phyloP scores from a whole-genome alignment of 2,113 vertebrate genomes.

The Hemiscyllium ocellatum region DNA sequence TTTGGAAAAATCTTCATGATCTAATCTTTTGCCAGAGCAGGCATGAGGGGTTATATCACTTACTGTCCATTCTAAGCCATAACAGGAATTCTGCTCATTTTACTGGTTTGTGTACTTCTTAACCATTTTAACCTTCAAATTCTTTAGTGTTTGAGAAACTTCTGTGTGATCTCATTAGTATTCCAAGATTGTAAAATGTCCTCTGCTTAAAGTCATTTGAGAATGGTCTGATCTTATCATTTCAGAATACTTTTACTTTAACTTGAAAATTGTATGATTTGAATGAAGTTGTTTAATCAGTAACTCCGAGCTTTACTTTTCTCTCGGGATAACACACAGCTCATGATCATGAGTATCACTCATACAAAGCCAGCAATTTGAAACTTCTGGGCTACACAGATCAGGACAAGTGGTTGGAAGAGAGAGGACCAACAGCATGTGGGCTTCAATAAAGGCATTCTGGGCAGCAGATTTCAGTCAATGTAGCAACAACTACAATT shows the following conservation, averaged over 20 bases:
- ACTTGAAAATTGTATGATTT: neutral
- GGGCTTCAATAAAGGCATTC: no score
- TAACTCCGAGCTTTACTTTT: neutral
- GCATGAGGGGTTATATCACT: neutral
- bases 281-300: neutral
- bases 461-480: no score
- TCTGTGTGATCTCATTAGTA: neutral
- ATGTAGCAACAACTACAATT: neutral
- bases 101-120: neutral
- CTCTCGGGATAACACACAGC: neutral
- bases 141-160: neutral
- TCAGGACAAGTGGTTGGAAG: neutral
- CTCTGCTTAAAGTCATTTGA: neutral
- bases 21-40: neutral
- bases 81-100: neutral
- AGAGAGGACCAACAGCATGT: neutral
- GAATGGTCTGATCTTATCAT: neutral
- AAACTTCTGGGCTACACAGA: neutral
- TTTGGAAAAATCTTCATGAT: neutral
- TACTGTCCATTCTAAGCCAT: neutral
- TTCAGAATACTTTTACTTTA: no score
- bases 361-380: neutral
- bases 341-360: neutral
- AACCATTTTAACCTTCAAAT: neutral
- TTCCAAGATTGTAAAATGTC: neutral